A percentile compares a stretch with the other conserved stretches of the same genome.
Evolutionary conservation across 2,888 invertebrate genomes (phyloP).

Genomic region (Pegoplata infirma): DNA sequence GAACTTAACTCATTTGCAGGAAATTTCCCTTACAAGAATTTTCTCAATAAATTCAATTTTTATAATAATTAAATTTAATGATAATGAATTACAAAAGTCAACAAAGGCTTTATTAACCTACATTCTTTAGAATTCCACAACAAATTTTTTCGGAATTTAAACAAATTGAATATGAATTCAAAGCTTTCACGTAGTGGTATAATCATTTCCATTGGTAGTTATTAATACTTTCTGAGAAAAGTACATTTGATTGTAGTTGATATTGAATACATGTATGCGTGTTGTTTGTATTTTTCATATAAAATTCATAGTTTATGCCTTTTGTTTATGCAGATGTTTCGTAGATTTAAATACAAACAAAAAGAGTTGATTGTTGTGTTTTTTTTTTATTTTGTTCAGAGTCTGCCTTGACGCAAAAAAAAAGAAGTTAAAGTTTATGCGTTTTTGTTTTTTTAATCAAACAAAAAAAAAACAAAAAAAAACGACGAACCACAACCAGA

Average conservation of each 20-base stretch:
- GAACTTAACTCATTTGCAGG: too few relatives aligned
- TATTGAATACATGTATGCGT: not conserved
- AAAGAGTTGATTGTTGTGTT: not conserved
- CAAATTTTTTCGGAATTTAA: too few relatives aligned
- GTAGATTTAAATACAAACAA: constrained; percentile 34
- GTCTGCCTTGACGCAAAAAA: constrained; percentile 5
- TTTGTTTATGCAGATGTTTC: constrained; percentile 46
- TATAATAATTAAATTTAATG: too few relatives aligned
- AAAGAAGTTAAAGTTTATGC: constrained; percentile 34
- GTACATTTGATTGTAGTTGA: not conserved
- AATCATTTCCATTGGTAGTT: too few relatives aligned
- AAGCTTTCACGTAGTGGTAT: too few relatives aligned
- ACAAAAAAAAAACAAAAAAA: constrained; percentile 21
- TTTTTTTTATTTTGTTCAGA: not conserved
- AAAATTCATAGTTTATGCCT: constrained; percentile 38
- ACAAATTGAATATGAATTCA: too few relatives aligned
- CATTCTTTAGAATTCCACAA: too few relatives aligned
- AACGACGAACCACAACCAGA: constrained; percentile 46
- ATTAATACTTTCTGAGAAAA: not conserved
- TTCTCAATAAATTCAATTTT: too few relatives aligned
- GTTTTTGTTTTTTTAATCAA: constrained; percentile 6
- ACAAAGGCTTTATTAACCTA: too few relatives aligned
- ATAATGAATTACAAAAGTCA: too few relatives aligned
- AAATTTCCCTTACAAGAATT: too few relatives aligned
- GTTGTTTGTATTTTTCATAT: constrained; percentile 9